These are phyloP conservation scores for Epinephelus cyanopodus DNA, from an alignment of 2,113 vertebrate species.

Conservation along the genomic window DNA sequence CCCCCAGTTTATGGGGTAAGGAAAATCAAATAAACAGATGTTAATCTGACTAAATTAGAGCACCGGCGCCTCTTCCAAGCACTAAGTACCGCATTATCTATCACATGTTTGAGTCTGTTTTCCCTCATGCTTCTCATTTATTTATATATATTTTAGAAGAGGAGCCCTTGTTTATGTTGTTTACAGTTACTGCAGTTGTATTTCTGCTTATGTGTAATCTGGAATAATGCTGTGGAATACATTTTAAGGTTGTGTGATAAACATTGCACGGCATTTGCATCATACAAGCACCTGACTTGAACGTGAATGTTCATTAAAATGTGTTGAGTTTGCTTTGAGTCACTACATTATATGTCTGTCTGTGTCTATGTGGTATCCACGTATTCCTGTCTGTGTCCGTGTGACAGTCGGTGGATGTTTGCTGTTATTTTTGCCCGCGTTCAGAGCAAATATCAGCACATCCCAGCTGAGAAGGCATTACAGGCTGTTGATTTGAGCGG, in stretches of 20 bases:
- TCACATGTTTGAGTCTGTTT: constrained; percentile 64
- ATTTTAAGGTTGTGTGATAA: not conserved
- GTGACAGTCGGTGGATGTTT: constrained; percentile 68
- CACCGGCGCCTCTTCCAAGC: constrained; percentile 63
- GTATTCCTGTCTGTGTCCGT: constrained; percentile 34
- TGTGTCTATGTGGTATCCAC: constrained; percentile 24
- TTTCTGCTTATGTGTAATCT: constrained; percentile 1
- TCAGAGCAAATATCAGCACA: constrained; percentile 75
- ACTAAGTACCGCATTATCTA: constrained; percentile 65
- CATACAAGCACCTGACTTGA: constrained; percentile 18
- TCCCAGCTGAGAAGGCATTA: constrained; percentile 79
- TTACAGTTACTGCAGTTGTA: not conserved
- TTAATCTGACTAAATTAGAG: constrained; percentile 78
- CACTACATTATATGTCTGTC: not conserved
- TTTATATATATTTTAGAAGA: constrained; percentile 13
- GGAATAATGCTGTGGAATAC: constrained; percentile 9
- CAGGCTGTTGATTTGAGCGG: constrained; percentile 74
- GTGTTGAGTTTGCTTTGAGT: not conserved
- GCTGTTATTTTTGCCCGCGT: constrained; percentile 73
- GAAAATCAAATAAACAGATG: constrained; percentile 82
- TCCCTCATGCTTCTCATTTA: constrained; percentile 38
- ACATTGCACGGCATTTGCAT: constrained; percentile 42
- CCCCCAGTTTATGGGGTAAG: constrained; percentile 71
- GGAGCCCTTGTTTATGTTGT: constrained; percentile 13
- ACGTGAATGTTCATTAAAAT: not conserved